Base-by-base conservation (phyloP, 2,113 vertebrate genomes). In the Urocynchramus pylzowi region DNA sequence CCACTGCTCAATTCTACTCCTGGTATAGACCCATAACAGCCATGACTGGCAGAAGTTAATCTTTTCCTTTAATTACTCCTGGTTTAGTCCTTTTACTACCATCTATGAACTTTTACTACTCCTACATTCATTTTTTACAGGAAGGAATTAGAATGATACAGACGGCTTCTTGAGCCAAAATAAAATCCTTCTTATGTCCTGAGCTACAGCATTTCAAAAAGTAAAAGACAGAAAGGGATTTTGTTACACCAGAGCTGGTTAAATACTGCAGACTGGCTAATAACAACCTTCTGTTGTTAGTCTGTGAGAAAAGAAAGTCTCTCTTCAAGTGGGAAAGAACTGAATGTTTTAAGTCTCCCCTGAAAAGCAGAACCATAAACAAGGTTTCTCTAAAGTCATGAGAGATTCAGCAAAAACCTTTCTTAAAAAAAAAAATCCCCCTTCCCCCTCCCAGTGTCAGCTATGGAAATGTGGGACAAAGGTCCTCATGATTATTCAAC, bases 401-500 rank as follows among this genome's bases (percentile, higher is more conserved):
- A 69, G 24, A 80, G 57, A 84, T 41, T 73, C 61, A 60, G 89
- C 44, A 92, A 79, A 95, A 95, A 50, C 64, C 39, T 87, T 80
- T 67, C 59, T 49, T 56, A 52, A 57, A 33, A 65, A 45, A 85
- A 70, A 41, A 70, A 39, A 6, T 10, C 28, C n/a, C 67, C 92
- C 91, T 70, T 70, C 86, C 81, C 60, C 86, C 44, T 71, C 74
- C 74, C 74, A 28, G 65, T 5, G 33, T 10, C 5, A 12, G 57
- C 82, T 16, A 69, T 2, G 1, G 84, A 87, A 89, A 97, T 94
- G 35, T 96, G 71, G 95, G 96, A 74, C 90, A 97, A 96, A 97
- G 95, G 95, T 97, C 93, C 93, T 90, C 84, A 92, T 91, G 93
- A 87, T 50, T 94, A 96, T 91, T 96, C 95, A 93, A 54, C 57